Base-by-base conservation (phyloP, 1,140 invertebrate species). In the Melitaea cinxia region DNA sequence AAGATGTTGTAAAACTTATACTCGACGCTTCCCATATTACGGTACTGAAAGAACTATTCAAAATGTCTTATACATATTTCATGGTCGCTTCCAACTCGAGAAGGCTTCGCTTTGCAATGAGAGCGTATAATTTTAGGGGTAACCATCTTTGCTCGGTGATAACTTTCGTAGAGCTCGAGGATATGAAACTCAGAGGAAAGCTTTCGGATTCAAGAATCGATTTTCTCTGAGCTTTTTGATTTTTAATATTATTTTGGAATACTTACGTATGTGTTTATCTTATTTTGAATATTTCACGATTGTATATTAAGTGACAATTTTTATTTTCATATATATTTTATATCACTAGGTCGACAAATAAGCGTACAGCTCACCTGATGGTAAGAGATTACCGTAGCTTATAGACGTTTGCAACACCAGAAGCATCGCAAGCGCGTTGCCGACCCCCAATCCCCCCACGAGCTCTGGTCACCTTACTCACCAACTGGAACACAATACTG, bases 51-150 rank as follows among this genome's bases (percentile, higher is more conserved):
- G 28, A 65, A 77, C 69, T 71, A 73, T 82, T 80, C 71, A 72
- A 73, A 76, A 57, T 68, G 66, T 60, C 62, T 75, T 59, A 76
- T 80, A 74, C 76, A 83, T 83, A 83, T 83, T 83, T 80, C 72
- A 83, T 83, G 63, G 28, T 37, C 7, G n/a, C n/a, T 63, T 23
- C 54, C 37, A 42, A 42, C 55, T 49, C 24, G 55, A 23, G 47
- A 42, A 64, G 62, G 71, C 72, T 62, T 61, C 47, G 58, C 59
- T 21, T 64, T 58, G 39, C 60, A 26, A 15, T 57, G 37, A 19
- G 37, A 45, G 19, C 15, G 65, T 62, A 58, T 75, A 68, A 71
- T 75, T 73, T 66, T 64, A 62, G 69, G 67, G 68, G 67, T 69
- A 57, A 70, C 50, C 39, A 45, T 47, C 50, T 63, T 63, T 54